These are phyloP conservation scores for Acromyrmex charruanus DNA, from an alignment of 1,140 invertebrate species.

Conservation along the genomic window DNA sequence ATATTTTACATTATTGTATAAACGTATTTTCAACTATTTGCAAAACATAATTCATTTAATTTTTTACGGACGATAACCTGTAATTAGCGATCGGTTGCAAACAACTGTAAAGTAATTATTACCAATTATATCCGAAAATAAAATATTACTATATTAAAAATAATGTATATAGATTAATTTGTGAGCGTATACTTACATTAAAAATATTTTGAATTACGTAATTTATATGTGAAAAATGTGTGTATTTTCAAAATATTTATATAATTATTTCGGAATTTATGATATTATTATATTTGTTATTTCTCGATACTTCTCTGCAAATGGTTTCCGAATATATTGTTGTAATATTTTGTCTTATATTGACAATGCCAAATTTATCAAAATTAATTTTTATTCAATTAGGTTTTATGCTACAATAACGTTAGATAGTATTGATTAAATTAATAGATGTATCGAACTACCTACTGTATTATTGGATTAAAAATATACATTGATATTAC, in stretches of 20 bases:
- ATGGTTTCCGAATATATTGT: background rate
- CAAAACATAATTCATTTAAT: background rate
- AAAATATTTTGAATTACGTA: background rate
- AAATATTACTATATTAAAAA: background rate
- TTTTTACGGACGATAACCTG: background rate
- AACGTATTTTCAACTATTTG: background rate
- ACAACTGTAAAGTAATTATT: background rate
- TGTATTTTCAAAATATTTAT: background rate
- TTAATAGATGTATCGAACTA: background rate
- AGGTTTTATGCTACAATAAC: background rate
- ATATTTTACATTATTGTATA: background rate
- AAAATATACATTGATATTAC: background rate
- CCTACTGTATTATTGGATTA: background rate
- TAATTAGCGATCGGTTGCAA: background rate
- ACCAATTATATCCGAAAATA: background rate
- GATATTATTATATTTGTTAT: background rate
- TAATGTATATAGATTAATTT: background rate
- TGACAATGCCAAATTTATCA: background rate
- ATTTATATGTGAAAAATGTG: background rate
- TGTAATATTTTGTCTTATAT: background rate
- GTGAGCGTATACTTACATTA: background rate
- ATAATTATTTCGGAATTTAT: background rate
- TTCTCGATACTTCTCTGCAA: background rate
- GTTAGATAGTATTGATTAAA: background rate
- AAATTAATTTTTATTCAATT: background rate